phyloP scores from a whole-genome alignment of 2,888 invertebrate species.

The Leptopterna dolabrata region DNA sequence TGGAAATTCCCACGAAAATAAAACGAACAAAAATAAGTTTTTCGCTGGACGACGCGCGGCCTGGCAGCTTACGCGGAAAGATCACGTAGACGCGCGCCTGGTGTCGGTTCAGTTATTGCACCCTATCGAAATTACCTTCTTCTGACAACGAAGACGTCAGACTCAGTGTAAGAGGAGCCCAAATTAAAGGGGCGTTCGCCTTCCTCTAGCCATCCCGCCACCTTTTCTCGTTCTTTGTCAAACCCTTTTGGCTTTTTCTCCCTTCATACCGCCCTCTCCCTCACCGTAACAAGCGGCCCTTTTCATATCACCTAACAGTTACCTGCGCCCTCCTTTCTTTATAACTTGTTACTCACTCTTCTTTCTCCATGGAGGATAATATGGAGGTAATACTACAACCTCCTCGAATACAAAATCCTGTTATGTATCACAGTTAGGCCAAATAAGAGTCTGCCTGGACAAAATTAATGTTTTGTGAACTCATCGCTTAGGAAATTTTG shows the following conservation, averaged over 20 bases:
- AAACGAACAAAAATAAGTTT: background rate
- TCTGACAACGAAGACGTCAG: background rate
- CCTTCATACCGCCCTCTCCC: background rate
- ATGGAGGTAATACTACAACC: no score
- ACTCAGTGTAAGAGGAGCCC: background rate
- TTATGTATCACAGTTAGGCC: no score
- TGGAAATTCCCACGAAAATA: background rate
- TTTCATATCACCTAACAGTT: background rate
- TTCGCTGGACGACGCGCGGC: background rate
- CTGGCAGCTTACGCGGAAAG: background rate
- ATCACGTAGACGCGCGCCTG: background rate
- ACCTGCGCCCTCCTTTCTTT: background rate
- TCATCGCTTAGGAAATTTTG: no score
- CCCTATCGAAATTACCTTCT: background rate
- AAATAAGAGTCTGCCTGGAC: no score
- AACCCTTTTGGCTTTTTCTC: background rate
- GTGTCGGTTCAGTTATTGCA: background rate
- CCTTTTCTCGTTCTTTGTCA: conserved; percentile 7
- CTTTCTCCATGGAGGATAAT: no score
- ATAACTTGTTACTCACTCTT: no score
- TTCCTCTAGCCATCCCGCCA: background rate
- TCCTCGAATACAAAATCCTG: no score
- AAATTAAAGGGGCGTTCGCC: background rate
- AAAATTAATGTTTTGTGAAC: no score
- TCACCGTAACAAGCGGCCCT: no score